A percentile compares a stretch with the other conserved stretches of the same genome.
These are phyloP conservation scores for Polydrusus cervinus DNA, from an alignment of 2,888 invertebrate genomes.

Conservation along the genomic window DNA sequence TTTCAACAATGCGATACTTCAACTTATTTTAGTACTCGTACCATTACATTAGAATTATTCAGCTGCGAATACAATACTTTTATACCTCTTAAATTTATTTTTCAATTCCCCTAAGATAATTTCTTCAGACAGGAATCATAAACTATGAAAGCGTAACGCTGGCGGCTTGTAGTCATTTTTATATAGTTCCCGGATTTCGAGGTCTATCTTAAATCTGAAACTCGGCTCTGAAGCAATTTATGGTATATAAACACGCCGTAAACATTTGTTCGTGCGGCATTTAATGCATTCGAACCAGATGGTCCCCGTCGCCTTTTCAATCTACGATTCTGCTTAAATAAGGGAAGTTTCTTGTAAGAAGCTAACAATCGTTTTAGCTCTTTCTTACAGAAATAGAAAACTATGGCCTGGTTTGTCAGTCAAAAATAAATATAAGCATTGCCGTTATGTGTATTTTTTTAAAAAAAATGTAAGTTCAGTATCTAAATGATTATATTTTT, in stretches of 20 bases:
- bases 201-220: conserved; percentile 39
- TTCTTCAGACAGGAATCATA: conserved; percentile 18
- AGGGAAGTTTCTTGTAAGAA: conserved; percentile 38
- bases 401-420: too few species aligned
- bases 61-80: not conserved
- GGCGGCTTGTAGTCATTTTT: conserved; percentile 24
- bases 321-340: conserved; percentile 39
- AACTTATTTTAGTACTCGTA: too few species aligned
- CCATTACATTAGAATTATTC: not conserved
- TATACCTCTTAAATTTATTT: conserved; percentile 1
- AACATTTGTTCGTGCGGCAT: conserved; percentile 43
- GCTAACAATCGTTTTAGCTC: conserved; percentile 29
- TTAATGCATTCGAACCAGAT: conserved; percentile 47
- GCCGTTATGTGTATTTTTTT: too few species aligned
- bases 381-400: conserved; percentile 10
- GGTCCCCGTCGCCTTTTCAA: conserved; percentile 44
- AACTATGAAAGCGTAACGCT: conserved; percentile 12
- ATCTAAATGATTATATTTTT: too few species aligned
- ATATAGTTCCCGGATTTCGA: conserved; percentile 29
- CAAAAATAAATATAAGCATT: too few species aligned
- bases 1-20: too few species aligned
- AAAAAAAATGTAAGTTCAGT: too few species aligned
- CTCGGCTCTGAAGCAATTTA: conserved; percentile 43
- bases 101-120: conserved; percentile 10
- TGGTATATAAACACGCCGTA: conserved; percentile 45